Percentiles rank a stretch among this genome's conserved stretches.
Conservation (phyloP, 2,888 invertebrate genomes). For the Acheta domesticus region DNA sequence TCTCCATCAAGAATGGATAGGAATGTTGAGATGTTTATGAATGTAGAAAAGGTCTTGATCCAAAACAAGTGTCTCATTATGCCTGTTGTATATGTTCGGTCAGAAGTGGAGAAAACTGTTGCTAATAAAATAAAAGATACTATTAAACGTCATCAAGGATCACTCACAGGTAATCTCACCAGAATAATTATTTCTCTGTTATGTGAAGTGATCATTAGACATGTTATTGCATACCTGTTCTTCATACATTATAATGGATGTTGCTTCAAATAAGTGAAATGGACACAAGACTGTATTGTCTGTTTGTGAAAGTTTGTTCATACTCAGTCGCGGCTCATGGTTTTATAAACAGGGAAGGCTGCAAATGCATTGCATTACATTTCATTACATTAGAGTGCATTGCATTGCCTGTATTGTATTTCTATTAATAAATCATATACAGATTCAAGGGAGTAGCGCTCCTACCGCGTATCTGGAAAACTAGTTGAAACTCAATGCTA, state of each 20-base stretch:
- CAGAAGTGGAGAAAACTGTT: constrained; percentile 80
- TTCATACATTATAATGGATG: background rate
- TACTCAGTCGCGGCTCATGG: no score
- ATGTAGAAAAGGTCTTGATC: constrained; percentile 78
- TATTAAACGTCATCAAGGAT: constrained; percentile 81
- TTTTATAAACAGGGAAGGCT: no score
- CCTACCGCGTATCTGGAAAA: no score
- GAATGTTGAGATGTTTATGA: constrained; percentile 89
- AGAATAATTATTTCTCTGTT: background rate
- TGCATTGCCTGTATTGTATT: no score
- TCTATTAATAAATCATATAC: no score
- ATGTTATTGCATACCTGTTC: no score
- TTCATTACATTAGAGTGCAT: no score
- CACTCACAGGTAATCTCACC: constrained; percentile 54
- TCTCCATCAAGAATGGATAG: constrained; percentile 87
- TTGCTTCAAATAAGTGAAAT: background rate
- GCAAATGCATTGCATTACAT: no score
- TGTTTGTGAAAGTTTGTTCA: no score
- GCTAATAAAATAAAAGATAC: constrained; percentile 82
- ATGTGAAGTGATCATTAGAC: background rate
- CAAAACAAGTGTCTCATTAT: constrained; percentile 75
- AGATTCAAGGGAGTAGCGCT: no score
- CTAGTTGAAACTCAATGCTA: no score
- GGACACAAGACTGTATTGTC: no score
- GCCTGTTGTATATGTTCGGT: constrained; percentile 75